Evolutionary conservation across 2,888 invertebrate genomes (phyloP), one percentile per base, ranked within the genome.

Genomic region (Augiades crinisus): DNA sequence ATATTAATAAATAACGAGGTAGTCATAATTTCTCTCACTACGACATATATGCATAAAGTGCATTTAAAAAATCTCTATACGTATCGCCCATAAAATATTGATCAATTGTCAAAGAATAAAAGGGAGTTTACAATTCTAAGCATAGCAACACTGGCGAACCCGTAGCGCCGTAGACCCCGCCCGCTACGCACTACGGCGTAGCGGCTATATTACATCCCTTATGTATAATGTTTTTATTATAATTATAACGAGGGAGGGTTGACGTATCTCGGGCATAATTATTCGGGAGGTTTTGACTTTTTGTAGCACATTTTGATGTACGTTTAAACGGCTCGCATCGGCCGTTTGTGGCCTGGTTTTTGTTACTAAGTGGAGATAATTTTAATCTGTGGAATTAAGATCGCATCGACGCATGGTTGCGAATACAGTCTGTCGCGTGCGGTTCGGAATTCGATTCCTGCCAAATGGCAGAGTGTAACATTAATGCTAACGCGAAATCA

Each of bases 81-180:
- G n/a, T n/a, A n/a, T n/a, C n/a, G n/a, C n/a, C n/a, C n/a, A n/a
- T n/a, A n/a, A n/a, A n/a, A n/a, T n/a, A n/a, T n/a, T n/a, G n/a
- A n/a, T n/a, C n/a, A 10, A 10, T 10, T 19, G 3, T 19, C 19
- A 19, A 44, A 13, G 45, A 43, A 5, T 10, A 21, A 10, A 7
- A 1, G 37, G 47, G 31, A 38, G 30, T 38, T 47, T 38, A 10
- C 1, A 31, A 7, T 10, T 47, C 10, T 2, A 1, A 16, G 17
- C 17, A 38, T 78, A 70, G 81, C 74, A 81, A 75, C 76, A 66
- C 71, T 50, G 70, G 65, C 71, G 72, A 75, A 47, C 72, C 78
- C 72, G 75, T 77, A 76, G 74, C 72, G 65, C 63, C 62, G 68
- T 78, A 81, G 78, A 78, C 81, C 81, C 83, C 84, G 81, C 83